These are phyloP conservation scores for Eristalinus aeneus DNA, from an alignment of 2,888 invertebrate genomes.

Conservation along the genomic window DNA sequence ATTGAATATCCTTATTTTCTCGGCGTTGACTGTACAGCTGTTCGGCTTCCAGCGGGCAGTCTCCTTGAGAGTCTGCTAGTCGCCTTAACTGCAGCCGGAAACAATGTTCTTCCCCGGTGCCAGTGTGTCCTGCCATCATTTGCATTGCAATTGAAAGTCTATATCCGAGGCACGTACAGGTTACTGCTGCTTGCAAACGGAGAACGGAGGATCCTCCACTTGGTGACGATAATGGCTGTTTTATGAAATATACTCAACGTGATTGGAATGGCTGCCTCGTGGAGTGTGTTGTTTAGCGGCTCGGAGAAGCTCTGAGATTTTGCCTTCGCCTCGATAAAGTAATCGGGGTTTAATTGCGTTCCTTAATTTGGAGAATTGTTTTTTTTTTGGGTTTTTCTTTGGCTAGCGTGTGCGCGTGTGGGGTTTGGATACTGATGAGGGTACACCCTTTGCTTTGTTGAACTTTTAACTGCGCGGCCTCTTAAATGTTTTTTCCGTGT, in stretches of 20 bases:
- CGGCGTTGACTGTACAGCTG: not conserved
- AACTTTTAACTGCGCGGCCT: constrained; percentile 13
- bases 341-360: constrained; percentile 27
- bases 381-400: not conserved
- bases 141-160: constrained; percentile 63
- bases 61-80: constrained; percentile 39
- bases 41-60: constrained; percentile 46
- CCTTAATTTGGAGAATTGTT: not conserved
- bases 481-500: not conserved
- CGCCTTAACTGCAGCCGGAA: constrained; percentile 29
- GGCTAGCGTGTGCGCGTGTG: no score
- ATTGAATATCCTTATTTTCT: constrained; percentile 9
- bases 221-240: constrained; percentile 60
- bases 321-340: constrained; percentile 15
- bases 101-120: constrained; percentile 38
- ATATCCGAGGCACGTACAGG: constrained; percentile 56
- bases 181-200: not conserved
- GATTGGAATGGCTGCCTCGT: constrained; percentile 47
- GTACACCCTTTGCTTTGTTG: not conserved
- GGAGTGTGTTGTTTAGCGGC: not conserved
- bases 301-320: not conserved
- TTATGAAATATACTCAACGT: constrained; percentile 65
- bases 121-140: constrained; percentile 49
- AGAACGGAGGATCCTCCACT: not conserved
- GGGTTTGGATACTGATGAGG: not conserved